Conservation (phyloP, 2,888 invertebrate genomes). For the Pyrgus malvae region DNA sequence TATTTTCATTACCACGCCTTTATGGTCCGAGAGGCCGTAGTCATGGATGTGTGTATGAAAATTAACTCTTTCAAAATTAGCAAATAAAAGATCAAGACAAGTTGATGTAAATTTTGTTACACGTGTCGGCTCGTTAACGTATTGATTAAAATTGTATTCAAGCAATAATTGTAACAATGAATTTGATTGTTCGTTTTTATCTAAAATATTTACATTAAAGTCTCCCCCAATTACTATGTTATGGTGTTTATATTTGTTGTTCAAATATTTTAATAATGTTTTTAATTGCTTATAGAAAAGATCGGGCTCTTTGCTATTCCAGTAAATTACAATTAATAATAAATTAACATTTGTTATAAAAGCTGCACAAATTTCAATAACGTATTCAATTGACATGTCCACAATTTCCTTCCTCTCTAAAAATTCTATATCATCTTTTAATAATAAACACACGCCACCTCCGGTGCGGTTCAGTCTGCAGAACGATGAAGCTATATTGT, state of each 20-base stretch:
- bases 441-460: slow-evolving; percentile 32
- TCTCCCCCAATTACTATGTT: slow-evolving; percentile 30
- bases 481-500: slow-evolving; percentile 15
- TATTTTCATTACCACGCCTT: neutral
- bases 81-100: slow-evolving; percentile 31
- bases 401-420: slow-evolving; percentile 26
- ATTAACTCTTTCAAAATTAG: slow-evolving; percentile 27
- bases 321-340: slow-evolving; percentile 32
- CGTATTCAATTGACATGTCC: slow-evolving; percentile 29
- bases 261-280: slow-evolving; percentile 19
- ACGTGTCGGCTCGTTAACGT: neutral
- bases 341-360: slow-evolving; percentile 23
- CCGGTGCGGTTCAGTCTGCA: slow-evolving; percentile 25
- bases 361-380: slow-evolving; percentile 32
- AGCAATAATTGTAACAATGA: slow-evolving; percentile 5
- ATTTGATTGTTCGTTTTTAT: slow-evolving; percentile 1
- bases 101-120: neutral
- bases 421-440: slow-evolving; percentile 20
- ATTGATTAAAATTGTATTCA: slow-evolving; percentile 30
- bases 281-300: slow-evolving; percentile 25
- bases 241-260: slow-evolving; percentile 15
- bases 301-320: slow-evolving; percentile 29
- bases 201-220: slow-evolving; percentile 26
- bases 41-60: neutral
- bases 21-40: neutral